These are phyloP conservation scores for Drosophila parvula DNA, from an alignment of 1,140 invertebrate genomes.

Conservation along the genomic window DNA sequence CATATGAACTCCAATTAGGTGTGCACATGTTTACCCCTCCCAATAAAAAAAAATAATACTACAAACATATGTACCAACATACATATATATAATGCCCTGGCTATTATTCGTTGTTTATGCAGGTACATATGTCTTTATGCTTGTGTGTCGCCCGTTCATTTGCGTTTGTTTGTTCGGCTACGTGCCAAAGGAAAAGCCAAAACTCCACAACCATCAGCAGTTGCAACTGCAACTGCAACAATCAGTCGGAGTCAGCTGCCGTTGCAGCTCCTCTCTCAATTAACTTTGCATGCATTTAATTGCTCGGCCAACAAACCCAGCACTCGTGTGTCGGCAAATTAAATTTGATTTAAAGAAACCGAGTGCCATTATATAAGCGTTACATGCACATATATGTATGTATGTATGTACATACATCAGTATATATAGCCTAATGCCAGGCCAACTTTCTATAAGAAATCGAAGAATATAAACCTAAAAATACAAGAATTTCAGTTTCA, in stretches of 20 bases:
- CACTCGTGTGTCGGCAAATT: conserved; percentile 20
- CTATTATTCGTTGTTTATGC: conserved; percentile 4
- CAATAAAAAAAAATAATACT: background rate
- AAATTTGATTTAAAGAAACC: conserved; percentile 37
- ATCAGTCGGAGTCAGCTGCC: conserved; percentile 19
- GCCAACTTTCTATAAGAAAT: conserved; percentile 1
- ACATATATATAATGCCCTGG: background rate
- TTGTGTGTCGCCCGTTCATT: conserved; percentile 11
- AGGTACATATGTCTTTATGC: conserved; percentile 11
- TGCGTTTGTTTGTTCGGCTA: conserved; percentile 11
- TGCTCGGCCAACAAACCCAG: conserved; percentile 21
- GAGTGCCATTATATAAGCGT: conserved; percentile 44
- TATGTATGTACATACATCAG: too few species aligned
- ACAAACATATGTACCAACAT: background rate
- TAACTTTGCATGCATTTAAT: conserved; percentile 45
- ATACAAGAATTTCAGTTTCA: background rate
- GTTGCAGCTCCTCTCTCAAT: conserved; percentile 28
- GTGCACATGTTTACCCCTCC: conserved; percentile 28
- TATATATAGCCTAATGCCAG: background rate
- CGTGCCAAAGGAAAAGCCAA: conserved; percentile 24
- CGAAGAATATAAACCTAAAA: background rate
- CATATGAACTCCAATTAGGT: conserved; percentile 56
- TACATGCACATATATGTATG: background rate
- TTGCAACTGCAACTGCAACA: conserved; percentile 20
- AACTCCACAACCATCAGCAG: conserved; percentile 5